Evolutionary conservation across 1,140 invertebrate genomes (phyloP).

Genomic region (Neodiprion virginianus): DNA sequence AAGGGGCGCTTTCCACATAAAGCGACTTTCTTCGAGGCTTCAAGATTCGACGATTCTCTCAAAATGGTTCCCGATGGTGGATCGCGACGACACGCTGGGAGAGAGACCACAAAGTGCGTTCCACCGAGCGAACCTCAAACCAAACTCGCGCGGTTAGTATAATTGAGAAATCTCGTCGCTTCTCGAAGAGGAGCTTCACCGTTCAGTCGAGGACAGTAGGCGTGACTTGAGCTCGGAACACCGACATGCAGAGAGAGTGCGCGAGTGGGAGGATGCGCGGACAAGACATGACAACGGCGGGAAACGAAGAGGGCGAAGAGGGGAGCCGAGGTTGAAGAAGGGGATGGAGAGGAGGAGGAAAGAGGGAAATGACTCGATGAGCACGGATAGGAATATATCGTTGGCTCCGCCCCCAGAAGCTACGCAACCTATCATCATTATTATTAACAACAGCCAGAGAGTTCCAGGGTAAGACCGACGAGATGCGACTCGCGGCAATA

Average conservation of each 20-base stretch:
- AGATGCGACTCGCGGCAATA: neutral
- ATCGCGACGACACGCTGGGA: neutral
- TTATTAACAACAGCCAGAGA: neutral
- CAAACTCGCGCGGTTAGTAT: no score
- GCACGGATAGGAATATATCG: neutral
- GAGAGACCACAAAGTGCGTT: no score
- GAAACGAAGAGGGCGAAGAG: neutral
- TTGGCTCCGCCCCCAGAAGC: neutral
- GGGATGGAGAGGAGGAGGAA: neutral
- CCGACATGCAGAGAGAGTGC: neutral
- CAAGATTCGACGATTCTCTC: no score
- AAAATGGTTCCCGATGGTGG: no score
- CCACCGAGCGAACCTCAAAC: no score
- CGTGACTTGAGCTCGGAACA: neutral
- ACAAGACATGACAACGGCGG: neutral
- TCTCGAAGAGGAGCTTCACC: no score
- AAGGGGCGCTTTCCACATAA: no score
- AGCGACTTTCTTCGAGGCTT: no score
- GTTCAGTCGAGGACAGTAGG: neutral
- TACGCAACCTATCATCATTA: neutral
- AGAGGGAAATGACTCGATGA: constrained; percentile 7
- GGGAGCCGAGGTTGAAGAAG: neutral
- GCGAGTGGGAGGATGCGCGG: neutral
- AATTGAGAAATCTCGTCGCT: no score
- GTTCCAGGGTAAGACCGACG: neutral